Evolutionary conservation across 2,888 invertebrate genomes (phyloP).

Genomic region (Diploptera punctata): DNA sequence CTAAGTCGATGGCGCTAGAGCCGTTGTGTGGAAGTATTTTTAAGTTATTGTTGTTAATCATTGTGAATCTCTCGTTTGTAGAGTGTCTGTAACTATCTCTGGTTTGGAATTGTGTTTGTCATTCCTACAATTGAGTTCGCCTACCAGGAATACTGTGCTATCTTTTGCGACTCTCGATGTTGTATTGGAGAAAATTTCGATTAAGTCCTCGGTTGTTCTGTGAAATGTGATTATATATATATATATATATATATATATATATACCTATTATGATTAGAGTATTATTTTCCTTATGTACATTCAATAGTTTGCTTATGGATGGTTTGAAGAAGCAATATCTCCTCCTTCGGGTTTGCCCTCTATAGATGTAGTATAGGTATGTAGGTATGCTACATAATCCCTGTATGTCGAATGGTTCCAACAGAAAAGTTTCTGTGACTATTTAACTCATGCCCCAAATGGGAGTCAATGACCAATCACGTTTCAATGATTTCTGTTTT

Average conservation of each 20-base stretch:
- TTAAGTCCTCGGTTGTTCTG: neutral
- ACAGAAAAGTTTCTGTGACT: neutral
- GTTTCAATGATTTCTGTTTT: too few relatives aligned
- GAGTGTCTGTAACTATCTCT: neutral
- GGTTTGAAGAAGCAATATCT: neutral
- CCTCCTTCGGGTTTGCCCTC: neutral
- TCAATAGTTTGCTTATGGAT: neutral
- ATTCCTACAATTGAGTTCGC: neutral
- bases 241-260: too few relatives aligned
- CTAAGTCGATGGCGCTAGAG: neutral
- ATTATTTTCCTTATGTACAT: too few relatives aligned
- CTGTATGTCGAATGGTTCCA: neutral
- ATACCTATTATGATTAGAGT: too few relatives aligned
- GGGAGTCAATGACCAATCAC: too few relatives aligned
- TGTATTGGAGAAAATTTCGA: neutral
- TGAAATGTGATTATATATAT: too few relatives aligned
- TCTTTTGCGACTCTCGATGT: neutral
- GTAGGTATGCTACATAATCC: neutral
- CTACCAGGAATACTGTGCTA: neutral
- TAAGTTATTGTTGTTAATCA: neutral
- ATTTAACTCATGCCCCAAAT: too few relatives aligned
- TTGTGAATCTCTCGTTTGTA: neutral
- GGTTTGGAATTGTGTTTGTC: neutral
- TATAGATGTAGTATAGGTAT: neutral
- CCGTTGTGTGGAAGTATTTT: neutral